Percentiles rank a stretch among this genome's conserved stretches.
Conservation (phyloP, 2,797 vertebrate genomes). For the Parauchenoglanis ngamensis region DNA sequence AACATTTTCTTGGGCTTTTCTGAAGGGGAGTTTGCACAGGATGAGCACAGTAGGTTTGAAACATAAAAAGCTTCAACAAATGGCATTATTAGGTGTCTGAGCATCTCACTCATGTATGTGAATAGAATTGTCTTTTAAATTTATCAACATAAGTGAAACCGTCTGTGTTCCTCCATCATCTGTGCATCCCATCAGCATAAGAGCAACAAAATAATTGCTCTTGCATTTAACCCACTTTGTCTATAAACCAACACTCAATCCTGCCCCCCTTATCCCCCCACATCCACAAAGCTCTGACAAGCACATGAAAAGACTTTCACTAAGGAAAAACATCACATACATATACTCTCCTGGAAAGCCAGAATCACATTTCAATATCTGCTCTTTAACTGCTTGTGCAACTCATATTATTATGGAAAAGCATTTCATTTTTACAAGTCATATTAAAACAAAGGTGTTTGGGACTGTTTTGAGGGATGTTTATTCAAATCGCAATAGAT, state of each 20-base stretch:
- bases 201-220: conserved; percentile 68
- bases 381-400: conserved; percentile 51
- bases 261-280: conserved; percentile 61
- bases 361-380: conserved; percentile 47
- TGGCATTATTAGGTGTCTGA: conserved; percentile 67
- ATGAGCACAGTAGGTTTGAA: conserved; percentile 70
- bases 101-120: conserved; percentile 63
- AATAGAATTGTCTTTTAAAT: conserved; percentile 63
- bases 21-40: conserved; percentile 57
- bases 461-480: conserved; percentile 44
- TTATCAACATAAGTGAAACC: conserved; percentile 73
- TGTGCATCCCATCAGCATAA: conserved; percentile 66
- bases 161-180: conserved; percentile 72
- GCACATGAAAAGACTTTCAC: conserved; percentile 30
- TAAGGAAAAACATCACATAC: conserved; percentile 64
- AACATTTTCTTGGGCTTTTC: conserved; percentile 59
- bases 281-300: conserved; percentile 27
- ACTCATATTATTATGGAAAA: conserved; percentile 41
- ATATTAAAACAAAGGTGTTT: neutral
- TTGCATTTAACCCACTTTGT: conserved; percentile 51
- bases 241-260: conserved; percentile 44
- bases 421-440: neutral
- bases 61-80: conserved; percentile 76
- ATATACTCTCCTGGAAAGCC: conserved; percentile 17
- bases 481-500: conserved; percentile 27